Evolutionary conservation across 1,140 invertebrate genomes (phyloP).

Genomic region (Ridgeia piscesae): DNA sequence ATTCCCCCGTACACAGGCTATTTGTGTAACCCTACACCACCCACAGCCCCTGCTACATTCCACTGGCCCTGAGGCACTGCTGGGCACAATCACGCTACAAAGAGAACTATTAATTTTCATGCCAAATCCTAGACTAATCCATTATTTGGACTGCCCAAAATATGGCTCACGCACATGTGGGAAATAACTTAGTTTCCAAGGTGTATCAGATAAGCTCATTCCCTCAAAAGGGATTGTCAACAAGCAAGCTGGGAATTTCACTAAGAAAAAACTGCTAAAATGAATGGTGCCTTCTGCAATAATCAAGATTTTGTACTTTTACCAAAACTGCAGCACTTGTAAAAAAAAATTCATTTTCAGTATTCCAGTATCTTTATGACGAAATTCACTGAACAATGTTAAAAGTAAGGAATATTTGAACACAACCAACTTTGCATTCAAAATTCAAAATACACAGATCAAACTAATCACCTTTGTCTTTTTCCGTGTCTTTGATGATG

Average conservation of each 20-base stretch:
- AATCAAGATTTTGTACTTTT: not conserved
- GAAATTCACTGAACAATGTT: not conserved
- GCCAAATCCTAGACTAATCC: conserved; percentile 17
- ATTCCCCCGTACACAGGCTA: not conserved
- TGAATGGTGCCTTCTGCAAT: too few relatives aligned
- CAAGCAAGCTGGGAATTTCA: conserved; percentile 2
- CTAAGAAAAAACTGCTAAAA: not conserved
- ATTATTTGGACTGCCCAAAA: not conserved
- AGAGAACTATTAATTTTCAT: conserved; percentile 18
- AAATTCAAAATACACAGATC: not conserved
- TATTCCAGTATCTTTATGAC: not conserved
- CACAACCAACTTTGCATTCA: not conserved
- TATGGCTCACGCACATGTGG: not conserved
- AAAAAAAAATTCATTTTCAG: not conserved
- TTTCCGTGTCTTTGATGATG: conserved; percentile 52
- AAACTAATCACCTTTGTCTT: conserved; percentile 38
- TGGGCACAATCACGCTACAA: not conserved
- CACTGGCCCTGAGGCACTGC: not conserved
- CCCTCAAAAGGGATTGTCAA: not conserved
- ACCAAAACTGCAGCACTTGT: not conserved
- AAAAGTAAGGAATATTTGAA: not conserved
- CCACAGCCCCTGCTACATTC: not conserved
- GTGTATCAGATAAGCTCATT: not conserved
- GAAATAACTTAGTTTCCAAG: not conserved
- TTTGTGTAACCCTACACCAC: not conserved